Evolutionary conservation across 2,113 vertebrate species (phyloP).

Genomic region (Rhynchomys soricoides): DNA sequence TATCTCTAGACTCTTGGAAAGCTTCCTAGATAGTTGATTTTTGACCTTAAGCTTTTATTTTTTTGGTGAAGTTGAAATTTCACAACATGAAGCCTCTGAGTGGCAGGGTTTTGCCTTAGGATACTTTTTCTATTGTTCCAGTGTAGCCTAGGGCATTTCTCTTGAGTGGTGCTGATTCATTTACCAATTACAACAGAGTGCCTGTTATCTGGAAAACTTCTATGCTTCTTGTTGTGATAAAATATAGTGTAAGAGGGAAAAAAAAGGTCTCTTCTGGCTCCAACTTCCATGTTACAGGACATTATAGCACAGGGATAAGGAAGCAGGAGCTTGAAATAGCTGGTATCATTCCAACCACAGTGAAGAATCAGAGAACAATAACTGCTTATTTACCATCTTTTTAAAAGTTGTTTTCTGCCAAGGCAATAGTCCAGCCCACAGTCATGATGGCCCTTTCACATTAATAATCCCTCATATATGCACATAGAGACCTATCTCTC

Average conservation of each 20-base stretch:
- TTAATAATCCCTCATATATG: not conserved
- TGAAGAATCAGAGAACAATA: not conserved
- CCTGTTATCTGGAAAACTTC: not conserved
- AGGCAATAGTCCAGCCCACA: not conserved
- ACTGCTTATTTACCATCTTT: not conserved
- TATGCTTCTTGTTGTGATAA: not conserved
- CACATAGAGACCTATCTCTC: not conserved
- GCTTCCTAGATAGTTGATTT: not conserved
- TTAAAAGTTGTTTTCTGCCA: not conserved
- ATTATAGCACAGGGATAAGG: not conserved
- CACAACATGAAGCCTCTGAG: not conserved
- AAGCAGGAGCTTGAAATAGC: not conserved
- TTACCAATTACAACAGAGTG: not conserved
- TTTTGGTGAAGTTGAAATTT: not conserved
- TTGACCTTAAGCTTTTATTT: not conserved
- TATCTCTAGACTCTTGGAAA: not conserved
- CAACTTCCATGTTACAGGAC: too few relatives aligned
- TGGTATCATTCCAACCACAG: not conserved
- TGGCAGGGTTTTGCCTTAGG: not conserved
- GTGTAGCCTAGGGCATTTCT: not conserved
- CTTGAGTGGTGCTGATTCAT: not conserved
- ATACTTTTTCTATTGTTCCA: not conserved
- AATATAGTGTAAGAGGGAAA: not conserved
- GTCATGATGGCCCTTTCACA: not conserved
- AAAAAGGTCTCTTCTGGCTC: not conserved